Percentiles rank a stretch among this genome's conserved stretches.
phyloP scores from a whole-genome alignment of 2,888 invertebrate genomes.

The Rhogogaster chlorosoma region DNA sequence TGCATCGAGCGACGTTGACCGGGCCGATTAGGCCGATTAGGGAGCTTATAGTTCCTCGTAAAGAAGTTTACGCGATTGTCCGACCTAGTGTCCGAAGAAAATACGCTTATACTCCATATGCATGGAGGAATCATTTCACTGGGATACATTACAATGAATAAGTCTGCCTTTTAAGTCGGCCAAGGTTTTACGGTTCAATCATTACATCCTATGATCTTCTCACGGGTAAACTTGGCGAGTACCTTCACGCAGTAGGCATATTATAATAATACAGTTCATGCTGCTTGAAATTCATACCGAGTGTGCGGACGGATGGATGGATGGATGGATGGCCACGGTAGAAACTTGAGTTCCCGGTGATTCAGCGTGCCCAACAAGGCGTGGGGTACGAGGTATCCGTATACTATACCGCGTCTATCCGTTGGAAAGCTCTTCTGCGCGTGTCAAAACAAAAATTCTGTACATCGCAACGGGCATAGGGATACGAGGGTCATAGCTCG shows the following conservation, averaged over 20 bases:
- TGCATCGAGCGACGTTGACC: background rate
- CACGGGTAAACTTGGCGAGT: slow-evolving; percentile 62
- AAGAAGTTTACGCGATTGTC: slow-evolving; percentile 50
- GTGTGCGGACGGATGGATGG: slow-evolving; percentile 32
- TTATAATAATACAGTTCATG: slow-evolving; percentile 23
- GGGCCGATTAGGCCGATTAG: background rate
- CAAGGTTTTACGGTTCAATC: slow-evolving; percentile 68
- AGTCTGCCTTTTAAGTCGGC: slow-evolving; percentile 62
- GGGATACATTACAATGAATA: slow-evolving; percentile 5
- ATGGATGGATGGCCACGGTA: slow-evolving; percentile 51
- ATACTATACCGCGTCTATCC: slow-evolving; percentile 58
- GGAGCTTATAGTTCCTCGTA: slow-evolving; percentile 53
- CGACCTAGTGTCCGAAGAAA: slow-evolving; percentile 55
- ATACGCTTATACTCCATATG: slow-evolving; percentile 66
- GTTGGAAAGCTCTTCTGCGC: slow-evolving; percentile 68
- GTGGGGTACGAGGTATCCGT: slow-evolving; percentile 71
- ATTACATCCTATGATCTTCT: slow-evolving; percentile 73
- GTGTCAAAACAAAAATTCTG: slow-evolving; percentile 75
- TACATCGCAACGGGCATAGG: background rate
- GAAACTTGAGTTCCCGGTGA: slow-evolving; percentile 55
- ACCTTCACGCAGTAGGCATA: background rate
- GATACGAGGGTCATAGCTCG: slow-evolving; percentile 41
- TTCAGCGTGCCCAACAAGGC: slow-evolving; percentile 73
- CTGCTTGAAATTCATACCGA: slow-evolving; percentile 59
- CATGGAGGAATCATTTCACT: background rate